Conservation (phyloP, 2,888 invertebrate species). For the Drosophila paramelanica region DNA sequence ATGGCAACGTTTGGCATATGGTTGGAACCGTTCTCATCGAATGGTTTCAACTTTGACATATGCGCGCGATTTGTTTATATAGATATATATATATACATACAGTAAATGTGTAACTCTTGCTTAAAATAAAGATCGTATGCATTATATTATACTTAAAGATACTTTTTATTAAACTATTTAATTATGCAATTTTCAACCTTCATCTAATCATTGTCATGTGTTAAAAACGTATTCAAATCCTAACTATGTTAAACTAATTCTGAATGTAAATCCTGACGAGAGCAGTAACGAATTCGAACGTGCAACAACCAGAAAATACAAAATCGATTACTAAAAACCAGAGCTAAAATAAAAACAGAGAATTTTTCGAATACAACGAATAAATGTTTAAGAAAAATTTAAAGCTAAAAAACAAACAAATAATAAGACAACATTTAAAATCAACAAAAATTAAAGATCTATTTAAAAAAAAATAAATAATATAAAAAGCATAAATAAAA, state of each 20-base stretch:
- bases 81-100: constrained; percentile 22
- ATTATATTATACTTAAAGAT: constrained; percentile 40
- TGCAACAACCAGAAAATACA: constrained; percentile 15
- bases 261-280: constrained; percentile 17
- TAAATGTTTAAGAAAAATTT: constrained; percentile 71
- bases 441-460: constrained; percentile 8
- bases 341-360: constrained; percentile 47
- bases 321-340: constrained; percentile 25
- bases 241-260: constrained; percentile 21
- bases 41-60: constrained; percentile 34
- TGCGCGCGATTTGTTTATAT: constrained; percentile 52
- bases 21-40: constrained; percentile 17
- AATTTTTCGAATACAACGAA: constrained; percentile 82
- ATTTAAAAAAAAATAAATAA: neutral
- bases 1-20: constrained; percentile 44
- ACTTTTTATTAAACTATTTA: constrained; percentile 24
- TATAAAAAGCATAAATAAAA: neutral
- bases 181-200: constrained; percentile 26
- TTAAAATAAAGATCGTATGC: constrained; percentile 64
- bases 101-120: constrained; percentile 57
- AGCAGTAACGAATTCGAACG: constrained; percentile 30
- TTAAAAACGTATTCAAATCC: constrained; percentile 14
- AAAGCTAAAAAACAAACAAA: constrained; percentile 26
- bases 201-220: constrained; percentile 23
- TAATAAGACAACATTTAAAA: constrained; percentile 10